A percentile compares a stretch with the other conserved stretches of the same genome.
Conservation (phyloP, 2,113 vertebrate species). For the Macrotis lagotis region DNA sequence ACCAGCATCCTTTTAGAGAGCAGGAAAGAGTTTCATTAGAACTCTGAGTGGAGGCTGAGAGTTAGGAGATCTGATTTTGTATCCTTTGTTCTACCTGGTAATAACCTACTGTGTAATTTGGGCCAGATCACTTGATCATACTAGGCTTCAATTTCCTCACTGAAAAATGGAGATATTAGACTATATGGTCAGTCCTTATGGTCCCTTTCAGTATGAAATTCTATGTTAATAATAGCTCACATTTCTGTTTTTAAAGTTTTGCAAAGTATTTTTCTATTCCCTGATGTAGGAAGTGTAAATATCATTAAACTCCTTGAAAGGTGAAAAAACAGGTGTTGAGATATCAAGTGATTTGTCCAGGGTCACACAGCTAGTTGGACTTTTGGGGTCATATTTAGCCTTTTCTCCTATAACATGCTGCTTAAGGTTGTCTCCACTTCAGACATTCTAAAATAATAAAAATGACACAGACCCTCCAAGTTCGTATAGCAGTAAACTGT, state of each 20-base stretch:
- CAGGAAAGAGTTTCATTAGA: neutral
- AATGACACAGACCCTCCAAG: neutral
- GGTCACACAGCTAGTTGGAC: neutral
- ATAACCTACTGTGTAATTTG: neutral
- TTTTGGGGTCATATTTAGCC: neutral
- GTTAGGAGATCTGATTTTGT: slow-evolving; percentile 61
- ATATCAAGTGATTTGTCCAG: neutral
- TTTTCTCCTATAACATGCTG: slow-evolving; percentile 24
- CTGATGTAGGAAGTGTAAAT: neutral
- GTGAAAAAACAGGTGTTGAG: neutral
- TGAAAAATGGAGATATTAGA: neutral
- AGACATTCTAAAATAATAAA: neutral
- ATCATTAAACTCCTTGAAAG: neutral
- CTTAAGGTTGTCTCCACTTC: neutral
- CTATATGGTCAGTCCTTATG: neutral
- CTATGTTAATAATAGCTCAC: neutral
- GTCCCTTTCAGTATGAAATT: neutral
- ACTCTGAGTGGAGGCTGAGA: slow-evolving; percentile 2
- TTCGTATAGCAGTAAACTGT: neutral
- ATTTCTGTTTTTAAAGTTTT: neutral
- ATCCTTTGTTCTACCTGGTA: neutral
- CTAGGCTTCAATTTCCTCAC: neutral
- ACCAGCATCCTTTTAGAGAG: neutral
- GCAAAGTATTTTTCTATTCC: neutral
- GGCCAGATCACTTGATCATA: neutral